Evolutionary conservation across 2,888 invertebrate genomes (phyloP).

Genomic region (Formica aserva): DNA sequence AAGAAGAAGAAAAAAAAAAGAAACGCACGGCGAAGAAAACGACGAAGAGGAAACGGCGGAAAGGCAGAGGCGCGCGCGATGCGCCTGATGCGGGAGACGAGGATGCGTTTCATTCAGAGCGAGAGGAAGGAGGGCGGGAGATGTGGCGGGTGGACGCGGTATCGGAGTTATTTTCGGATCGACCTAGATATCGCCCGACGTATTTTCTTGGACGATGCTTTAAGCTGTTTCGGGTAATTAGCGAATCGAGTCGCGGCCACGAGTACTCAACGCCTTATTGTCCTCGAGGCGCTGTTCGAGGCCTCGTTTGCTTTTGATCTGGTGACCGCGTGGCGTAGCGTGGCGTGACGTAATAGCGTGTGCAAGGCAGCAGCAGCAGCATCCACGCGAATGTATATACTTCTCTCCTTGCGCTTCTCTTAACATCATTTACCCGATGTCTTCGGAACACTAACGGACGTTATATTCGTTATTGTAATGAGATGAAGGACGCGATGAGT

Average conservation of each 20-base stretch:
- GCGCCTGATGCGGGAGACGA: slow-evolving; percentile 56
- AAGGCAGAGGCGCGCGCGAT: slow-evolving; percentile 20
- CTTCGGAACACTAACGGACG: slow-evolving; percentile 31
- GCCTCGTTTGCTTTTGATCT: slow-evolving; percentile 62
- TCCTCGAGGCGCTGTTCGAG: slow-evolving; percentile 65
- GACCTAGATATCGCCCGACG: slow-evolving; percentile 82
- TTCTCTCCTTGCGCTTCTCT: slow-evolving; percentile 11
- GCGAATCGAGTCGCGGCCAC: slow-evolving; percentile 76
- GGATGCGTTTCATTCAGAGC: slow-evolving; percentile 79
- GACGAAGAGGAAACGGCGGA: slow-evolving; percentile 37
- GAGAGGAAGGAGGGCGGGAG: slow-evolving; percentile 52
- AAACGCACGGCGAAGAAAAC: background rate
- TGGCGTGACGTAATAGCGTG: slow-evolving; percentile 30
- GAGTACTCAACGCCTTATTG: slow-evolving; percentile 70
- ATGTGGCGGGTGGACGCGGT: slow-evolving; percentile 79
- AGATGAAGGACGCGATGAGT: slow-evolving; percentile 22
- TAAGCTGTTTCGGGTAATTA: slow-evolving; percentile 83
- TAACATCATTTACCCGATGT: slow-evolving; percentile 27
- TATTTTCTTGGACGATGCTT: slow-evolving; percentile 77
- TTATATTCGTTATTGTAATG: slow-evolving; percentile 48
- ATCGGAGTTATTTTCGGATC: slow-evolving; percentile 82
- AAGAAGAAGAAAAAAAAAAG: background rate
- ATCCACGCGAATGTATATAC: slow-evolving; percentile 24
- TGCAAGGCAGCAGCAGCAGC: background rate
- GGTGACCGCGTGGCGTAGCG: slow-evolving; percentile 31